Conservation (phyloP, 2,797 vertebrate genomes). For the Tapirus indicus region DNA sequence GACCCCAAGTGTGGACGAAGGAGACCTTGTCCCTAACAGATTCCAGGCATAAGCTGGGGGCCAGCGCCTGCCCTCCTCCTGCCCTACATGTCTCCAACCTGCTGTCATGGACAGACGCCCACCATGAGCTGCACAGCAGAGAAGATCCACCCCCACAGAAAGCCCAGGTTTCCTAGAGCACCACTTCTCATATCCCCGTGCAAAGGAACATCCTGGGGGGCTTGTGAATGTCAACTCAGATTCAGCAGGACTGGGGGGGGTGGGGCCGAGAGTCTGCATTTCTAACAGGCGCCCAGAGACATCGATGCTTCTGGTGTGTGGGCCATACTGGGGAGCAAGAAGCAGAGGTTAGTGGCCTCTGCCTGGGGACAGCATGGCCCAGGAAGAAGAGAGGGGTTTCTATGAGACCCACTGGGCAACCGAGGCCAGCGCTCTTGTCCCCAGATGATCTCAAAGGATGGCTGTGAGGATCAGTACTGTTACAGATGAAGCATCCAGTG, state of each 20-base stretch:
- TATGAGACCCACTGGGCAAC: rapidly evolving
- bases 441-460: rapidly evolving
- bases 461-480: rapidly evolving
- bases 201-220: background rate
- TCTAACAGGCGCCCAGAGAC: background rate
- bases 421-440: background rate
- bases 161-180: background rate
- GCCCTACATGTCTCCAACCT: rapidly evolving
- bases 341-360: rapidly evolving
- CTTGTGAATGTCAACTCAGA: rapidly evolving
- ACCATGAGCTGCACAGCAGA: too few relatives aligned
- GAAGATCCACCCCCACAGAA: background rate
- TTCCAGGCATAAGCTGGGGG: background rate
- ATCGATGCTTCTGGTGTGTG: rapidly evolving
- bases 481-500: rapidly evolving
- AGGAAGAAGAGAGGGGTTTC: background rate
- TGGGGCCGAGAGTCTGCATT: background rate
- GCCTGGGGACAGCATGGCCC: background rate
- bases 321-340: background rate
- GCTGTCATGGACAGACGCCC: background rate
- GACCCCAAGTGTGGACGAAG: background rate
- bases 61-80: background rate
- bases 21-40: background rate
- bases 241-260: background rate
- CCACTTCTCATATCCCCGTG: rapidly evolving